These are phyloP conservation scores for Henricia sp. DNA, from an alignment of 53 echinoderm and acorn worm genomes.

Conservation along the genomic window DNA sequence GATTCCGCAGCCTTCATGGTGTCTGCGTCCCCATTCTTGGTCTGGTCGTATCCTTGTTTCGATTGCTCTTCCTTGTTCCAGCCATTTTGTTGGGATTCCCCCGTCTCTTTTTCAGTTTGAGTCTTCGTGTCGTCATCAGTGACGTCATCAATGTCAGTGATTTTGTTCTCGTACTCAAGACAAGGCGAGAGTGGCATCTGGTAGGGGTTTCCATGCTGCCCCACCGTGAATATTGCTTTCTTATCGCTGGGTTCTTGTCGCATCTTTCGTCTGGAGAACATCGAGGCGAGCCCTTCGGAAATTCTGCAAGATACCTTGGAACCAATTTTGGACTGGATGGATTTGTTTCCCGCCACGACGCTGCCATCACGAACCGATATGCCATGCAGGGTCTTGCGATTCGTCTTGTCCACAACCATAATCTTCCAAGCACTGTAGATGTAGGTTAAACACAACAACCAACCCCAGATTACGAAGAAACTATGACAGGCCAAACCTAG, in stretches of 20 bases:
- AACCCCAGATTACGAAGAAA: conserved; percentile 79
- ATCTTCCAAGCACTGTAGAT: conserved; percentile 49
- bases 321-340: background rate
- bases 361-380: conserved; percentile 12
- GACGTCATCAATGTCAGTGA: conserved; percentile 22
- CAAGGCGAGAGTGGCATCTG: background rate
- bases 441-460: conserved; percentile 55
- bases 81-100: background rate
- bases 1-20: background rate
- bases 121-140: background rate
- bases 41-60: background rate
- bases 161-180: background rate
- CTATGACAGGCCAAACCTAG: conserved; percentile 78
- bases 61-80: background rate
- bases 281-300: conserved; percentile 12
- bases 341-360: background rate
- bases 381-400: conserved; percentile 29
- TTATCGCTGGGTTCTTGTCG: background rate
- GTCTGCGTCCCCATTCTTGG: background rate
- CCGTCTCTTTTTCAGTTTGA: background rate
- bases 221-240: background rate
- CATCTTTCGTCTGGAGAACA: background rate
- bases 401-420: conserved; percentile 5
- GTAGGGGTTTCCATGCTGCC: background rate
- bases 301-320: background rate